Conservation (phyloP, 2,113 vertebrate species). For the Cacatua alba region DNA sequence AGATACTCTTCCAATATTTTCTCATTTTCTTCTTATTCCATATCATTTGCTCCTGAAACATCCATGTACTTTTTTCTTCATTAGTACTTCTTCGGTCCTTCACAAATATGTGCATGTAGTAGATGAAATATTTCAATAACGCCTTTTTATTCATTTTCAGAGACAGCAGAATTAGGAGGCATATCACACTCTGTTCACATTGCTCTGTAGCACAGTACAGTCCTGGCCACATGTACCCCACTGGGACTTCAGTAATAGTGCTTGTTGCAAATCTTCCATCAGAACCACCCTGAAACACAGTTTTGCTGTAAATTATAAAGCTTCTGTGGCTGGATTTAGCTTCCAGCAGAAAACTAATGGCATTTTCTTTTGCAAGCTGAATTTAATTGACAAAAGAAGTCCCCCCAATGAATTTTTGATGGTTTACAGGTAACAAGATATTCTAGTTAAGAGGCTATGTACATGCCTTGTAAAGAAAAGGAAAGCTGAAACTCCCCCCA, state of each 20-base stretch:
- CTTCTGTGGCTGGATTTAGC: not conserved
- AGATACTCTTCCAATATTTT: not conserved
- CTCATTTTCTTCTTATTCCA: not conserved
- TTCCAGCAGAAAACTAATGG: not conserved
- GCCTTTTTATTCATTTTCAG: not conserved
- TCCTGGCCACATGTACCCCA: not conserved
- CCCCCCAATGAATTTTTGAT: not conserved
- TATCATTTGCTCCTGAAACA: not conserved
- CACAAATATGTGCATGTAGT: not conserved
- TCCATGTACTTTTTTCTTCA: not conserved
- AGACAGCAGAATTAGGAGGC: not conserved
- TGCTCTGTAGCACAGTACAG: not conserved
- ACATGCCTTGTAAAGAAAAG: not conserved
- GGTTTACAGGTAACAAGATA: not conserved
- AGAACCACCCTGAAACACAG: not conserved
- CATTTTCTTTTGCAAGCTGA: not conserved
- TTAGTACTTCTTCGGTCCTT: not conserved
- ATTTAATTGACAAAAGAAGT: not conserved
- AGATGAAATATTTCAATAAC: not conserved
- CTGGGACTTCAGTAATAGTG: not conserved
- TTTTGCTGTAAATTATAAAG: not conserved
- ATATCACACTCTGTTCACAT: rapidly evolving
- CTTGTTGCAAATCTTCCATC: not conserved
- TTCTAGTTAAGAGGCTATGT: not conserved
- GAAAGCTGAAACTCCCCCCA: not conserved